Percentiles rank a stretch among this genome's conserved stretches.
Conservation (phyloP, 23 tunicate genomes). For the Phallusia fumigata region DNA sequence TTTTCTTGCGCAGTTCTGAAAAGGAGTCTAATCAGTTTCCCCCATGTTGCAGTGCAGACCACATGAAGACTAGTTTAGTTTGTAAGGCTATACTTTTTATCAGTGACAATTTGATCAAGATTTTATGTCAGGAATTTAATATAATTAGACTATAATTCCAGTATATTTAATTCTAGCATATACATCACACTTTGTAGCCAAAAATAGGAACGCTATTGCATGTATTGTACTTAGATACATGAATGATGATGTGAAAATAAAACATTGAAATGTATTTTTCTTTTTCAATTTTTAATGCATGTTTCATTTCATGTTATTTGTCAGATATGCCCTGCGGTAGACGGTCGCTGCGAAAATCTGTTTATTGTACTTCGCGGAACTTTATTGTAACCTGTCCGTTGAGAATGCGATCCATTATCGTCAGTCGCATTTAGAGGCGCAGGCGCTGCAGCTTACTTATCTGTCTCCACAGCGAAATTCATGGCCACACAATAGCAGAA, state of each 20-base stretch:
- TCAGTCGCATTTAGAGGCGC: background rate
- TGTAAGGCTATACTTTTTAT: too few species aligned
- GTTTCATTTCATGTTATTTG: background rate
- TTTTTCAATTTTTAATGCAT: background rate
- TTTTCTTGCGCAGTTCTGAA: background rate
- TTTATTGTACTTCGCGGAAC: background rate
- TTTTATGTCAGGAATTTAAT: too few species aligned
- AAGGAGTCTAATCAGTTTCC: background rate
- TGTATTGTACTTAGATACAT: too few species aligned
- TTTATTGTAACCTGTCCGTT: background rate
- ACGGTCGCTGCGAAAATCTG: background rate
- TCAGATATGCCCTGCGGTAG: background rate
- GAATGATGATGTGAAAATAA: too few species aligned
- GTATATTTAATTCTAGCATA: too few species aligned
- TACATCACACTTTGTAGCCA: too few species aligned
- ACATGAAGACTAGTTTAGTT: too few species aligned
- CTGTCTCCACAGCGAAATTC: background rate
- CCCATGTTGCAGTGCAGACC: background rate
- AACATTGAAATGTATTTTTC: too few species aligned
- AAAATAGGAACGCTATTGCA: too few species aligned
- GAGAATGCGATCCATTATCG: conserved; percentile 11
- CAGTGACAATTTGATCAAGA: too few species aligned
- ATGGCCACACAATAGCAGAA: background rate
- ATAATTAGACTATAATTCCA: too few species aligned
- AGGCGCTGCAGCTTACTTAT: background rate